A percentile compares a stretch with the other conserved stretches of the same genome.
phyloP scores from a whole-genome alignment of 2,888 invertebrate genomes.

The Limnephilus marmoratus region DNA sequence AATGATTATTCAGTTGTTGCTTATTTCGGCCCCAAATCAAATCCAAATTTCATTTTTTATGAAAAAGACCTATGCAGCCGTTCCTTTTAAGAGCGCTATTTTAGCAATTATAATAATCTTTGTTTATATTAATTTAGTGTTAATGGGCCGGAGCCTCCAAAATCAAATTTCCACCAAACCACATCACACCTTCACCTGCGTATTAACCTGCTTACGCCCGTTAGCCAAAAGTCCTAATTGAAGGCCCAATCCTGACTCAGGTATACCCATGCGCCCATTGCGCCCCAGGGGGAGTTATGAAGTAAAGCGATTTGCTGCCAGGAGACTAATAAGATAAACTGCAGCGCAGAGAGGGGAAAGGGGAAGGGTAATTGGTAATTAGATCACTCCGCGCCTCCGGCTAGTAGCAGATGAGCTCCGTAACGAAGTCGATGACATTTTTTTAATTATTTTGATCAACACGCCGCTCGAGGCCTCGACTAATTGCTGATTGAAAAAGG shows the following conservation, averaged over 20 bases:
- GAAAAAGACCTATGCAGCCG: too few species aligned
- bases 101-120: too few species aligned
- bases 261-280: neutral
- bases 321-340: slow-evolving; percentile 30
- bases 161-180: neutral
- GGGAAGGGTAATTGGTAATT: neutral
- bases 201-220: neutral
- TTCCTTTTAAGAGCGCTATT: too few species aligned
- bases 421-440: slow-evolving; percentile 12
- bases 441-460: slow-evolving; percentile 19
- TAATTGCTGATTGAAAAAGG: neutral
- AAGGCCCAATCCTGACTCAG: neutral
- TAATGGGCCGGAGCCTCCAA: neutral
- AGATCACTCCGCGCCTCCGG: neutral
- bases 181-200: neutral
- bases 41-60: too few species aligned
- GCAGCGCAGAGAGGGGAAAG: neutral
- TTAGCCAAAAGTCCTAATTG: neutral
- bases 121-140: neutral
- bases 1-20: too few species aligned
- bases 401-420: neutral
- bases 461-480: neutral
- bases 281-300: neutral
- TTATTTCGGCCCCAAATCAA: too few species aligned
- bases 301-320: neutral